Evolutionary conservation across 2,888 invertebrate species (phyloP).

Genomic region (Lepetodrilus schrolli): DNA sequence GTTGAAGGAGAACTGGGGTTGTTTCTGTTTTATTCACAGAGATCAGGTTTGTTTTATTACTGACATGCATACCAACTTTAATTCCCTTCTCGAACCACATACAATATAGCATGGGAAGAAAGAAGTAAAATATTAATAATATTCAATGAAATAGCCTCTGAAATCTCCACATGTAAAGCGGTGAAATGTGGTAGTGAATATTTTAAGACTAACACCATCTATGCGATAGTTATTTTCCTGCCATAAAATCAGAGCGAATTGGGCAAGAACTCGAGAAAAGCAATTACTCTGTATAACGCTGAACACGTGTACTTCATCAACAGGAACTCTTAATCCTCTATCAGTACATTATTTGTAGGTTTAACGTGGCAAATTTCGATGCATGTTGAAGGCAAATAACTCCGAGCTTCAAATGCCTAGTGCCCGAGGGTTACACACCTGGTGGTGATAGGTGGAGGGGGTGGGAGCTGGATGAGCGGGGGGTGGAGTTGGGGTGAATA

Average conservation of each 20-base stretch:
- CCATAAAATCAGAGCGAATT: background rate
- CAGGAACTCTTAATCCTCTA: background rate
- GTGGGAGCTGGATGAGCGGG: background rate
- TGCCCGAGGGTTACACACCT: background rate
- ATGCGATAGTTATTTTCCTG: background rate
- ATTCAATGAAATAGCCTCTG: background rate
- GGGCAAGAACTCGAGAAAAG: background rate
- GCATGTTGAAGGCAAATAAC: background rate
- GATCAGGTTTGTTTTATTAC: too few relatives aligned
- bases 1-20: too few relatives aligned
- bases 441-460: background rate
- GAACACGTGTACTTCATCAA: background rate
- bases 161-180: background rate
- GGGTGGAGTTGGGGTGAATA: background rate
- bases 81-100: too few relatives aligned
- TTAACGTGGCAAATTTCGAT: background rate
- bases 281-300: background rate
- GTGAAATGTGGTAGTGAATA: background rate
- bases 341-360: slow-evolving; percentile 1
- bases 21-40: too few relatives aligned
- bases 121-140: background rate
- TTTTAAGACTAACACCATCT: background rate
- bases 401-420: background rate
- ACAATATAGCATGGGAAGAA: too few relatives aligned
- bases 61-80: too few relatives aligned